Percentiles rank a stretch among this genome's conserved stretches.
These are phyloP conservation scores for Riparia riparia DNA, from an alignment of 2,113 vertebrate species.

Conservation along the genomic window DNA sequence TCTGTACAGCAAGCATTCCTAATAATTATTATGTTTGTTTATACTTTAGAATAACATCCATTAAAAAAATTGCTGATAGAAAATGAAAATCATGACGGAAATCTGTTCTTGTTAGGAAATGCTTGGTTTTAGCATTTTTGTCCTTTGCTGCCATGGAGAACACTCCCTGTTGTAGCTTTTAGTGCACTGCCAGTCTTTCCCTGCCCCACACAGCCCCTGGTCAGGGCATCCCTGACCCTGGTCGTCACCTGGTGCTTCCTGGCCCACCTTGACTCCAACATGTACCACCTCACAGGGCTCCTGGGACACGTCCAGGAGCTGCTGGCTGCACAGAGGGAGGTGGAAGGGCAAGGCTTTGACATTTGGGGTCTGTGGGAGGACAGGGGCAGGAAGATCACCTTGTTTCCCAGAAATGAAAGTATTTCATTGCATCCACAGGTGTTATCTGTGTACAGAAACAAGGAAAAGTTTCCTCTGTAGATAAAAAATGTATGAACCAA, in stretches of 20 bases:
- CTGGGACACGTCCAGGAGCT: not conserved
- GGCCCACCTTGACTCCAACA: not conserved
- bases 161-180: rapidly evolving
- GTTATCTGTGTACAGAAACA: not conserved
- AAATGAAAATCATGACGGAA: not conserved
- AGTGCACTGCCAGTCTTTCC: not conserved
- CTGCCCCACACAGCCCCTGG: not conserved
- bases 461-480: not conserved
- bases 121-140: not conserved
- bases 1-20: not conserved
- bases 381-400: not conserved
- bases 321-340: not conserved
- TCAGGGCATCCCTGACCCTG: no score
- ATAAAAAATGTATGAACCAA: not conserved
- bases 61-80: conserved; percentile 36
- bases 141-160: not conserved
- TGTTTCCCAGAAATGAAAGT: not conserved
- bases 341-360: not conserved
- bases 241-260: not conserved
- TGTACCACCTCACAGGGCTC: not conserved
- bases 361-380: not conserved
- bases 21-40: conserved; percentile 54
- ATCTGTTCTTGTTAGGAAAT: not conserved
- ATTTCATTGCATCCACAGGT: not conserved
- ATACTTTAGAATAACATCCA: conserved; percentile 11